phyloP scores from a whole-genome alignment of 1,140 invertebrate genomes.

The Oryzaephilus surinamensis region DNA sequence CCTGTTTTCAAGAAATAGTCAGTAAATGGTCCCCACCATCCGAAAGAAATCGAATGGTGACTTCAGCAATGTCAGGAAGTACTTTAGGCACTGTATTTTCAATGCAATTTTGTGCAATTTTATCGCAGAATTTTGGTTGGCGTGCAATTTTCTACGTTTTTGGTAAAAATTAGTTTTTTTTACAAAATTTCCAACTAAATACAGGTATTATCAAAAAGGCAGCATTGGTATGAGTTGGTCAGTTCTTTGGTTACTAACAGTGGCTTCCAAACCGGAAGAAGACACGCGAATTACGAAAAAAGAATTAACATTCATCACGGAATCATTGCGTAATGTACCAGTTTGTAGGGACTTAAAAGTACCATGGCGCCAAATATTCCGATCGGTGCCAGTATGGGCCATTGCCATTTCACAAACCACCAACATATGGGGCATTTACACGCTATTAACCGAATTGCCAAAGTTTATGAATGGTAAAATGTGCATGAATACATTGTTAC shows the following conservation, averaged over 20 bases:
- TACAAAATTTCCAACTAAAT: slow-evolving; percentile 27
- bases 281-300: slow-evolving; percentile 61
- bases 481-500: neutral
- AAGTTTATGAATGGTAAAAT: slow-evolving; percentile 73
- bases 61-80: slow-evolving; percentile 70
- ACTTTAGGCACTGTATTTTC: slow-evolving; percentile 72
- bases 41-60: slow-evolving; percentile 66
- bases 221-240: too few relatives aligned
- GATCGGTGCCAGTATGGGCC: slow-evolving; percentile 79
- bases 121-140: slow-evolving; percentile 68
- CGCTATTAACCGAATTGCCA: slow-evolving; percentile 78
- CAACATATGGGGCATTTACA: slow-evolving; percentile 96
- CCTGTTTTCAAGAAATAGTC: slow-evolving; percentile 82
- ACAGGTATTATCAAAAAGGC: too few relatives aligned
- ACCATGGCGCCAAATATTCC: slow-evolving; percentile 75
- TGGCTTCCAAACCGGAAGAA: slow-evolving; percentile 62
- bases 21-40: slow-evolving; percentile 74
- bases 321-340: slow-evolving; percentile 27
- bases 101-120: slow-evolving; percentile 59
- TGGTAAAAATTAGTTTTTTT: slow-evolving; percentile 40
- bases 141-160: slow-evolving; percentile 79
- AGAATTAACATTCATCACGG: slow-evolving; percentile 67
- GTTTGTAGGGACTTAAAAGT: slow-evolving; percentile 3
- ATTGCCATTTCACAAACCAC: slow-evolving; percentile 83
- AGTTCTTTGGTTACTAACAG: slow-evolving; percentile 54